phyloP scores from a whole-genome alignment of 2,888 invertebrate genomes.

The Oligia latruncula region DNA sequence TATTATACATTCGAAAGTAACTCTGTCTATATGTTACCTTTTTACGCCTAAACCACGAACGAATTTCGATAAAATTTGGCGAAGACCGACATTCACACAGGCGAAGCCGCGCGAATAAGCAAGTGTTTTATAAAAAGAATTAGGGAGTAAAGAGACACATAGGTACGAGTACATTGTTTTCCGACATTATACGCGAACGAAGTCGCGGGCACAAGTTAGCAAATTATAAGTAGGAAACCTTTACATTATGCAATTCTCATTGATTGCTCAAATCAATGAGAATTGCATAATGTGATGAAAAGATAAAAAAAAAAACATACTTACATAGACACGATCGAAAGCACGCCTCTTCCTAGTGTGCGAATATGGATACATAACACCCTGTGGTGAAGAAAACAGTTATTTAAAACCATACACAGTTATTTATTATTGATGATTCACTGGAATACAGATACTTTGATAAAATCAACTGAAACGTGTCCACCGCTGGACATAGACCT shows the following conservation, averaged over 20 bases:
- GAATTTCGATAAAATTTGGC: no score
- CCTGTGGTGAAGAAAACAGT: conserved; percentile 73
- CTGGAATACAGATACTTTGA: background rate
- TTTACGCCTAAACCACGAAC: no score
- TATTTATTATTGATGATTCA: background rate
- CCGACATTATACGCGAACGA: background rate
- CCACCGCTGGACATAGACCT: background rate
- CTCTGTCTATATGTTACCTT: no score
- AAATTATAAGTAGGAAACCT: background rate
- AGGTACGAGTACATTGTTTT: no score
- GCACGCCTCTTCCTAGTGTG: conserved; percentile 84
- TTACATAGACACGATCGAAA: conserved; percentile 82
- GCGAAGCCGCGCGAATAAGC: no score
- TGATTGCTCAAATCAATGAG: no score
- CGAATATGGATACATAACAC: conserved; percentile 87
- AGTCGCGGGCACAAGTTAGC: background rate
- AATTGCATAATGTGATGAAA: background rate
- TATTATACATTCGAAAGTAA: no score
- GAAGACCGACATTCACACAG: no score
- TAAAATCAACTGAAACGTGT: background rate
- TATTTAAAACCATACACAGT: background rate
- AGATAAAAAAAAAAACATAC: conserved; percentile 60
- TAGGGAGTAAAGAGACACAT: no score
- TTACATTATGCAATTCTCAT: no score
- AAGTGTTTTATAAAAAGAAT: no score